Evolutionary conservation across 1,140 invertebrate species (phyloP).

Genomic region (Zaprionus ornatus): DNA sequence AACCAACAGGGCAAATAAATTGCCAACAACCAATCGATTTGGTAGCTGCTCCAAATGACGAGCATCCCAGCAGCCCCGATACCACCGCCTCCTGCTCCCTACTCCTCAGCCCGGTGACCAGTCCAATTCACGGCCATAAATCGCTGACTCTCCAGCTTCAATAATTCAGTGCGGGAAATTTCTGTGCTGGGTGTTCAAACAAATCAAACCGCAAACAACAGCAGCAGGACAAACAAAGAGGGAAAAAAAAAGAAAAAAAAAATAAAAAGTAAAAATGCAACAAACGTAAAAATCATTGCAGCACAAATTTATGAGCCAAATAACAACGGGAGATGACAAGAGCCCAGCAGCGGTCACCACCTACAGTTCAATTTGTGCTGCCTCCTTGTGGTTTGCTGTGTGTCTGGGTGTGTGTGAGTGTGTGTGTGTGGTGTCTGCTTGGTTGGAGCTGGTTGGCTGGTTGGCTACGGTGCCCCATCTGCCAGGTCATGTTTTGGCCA

Average conservation of each 20-base stretch:
- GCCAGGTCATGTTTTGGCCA: slow-evolving; percentile 53
- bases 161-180: slow-evolving; percentile 61
- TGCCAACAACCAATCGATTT: slow-evolving; percentile 68
- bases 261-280: slow-evolving; percentile 60
- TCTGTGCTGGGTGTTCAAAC: slow-evolving; percentile 56
- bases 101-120: slow-evolving; percentile 12
- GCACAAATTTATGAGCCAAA: slow-evolving; percentile 76
- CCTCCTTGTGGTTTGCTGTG: slow-evolving; percentile 50
- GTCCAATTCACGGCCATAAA: slow-evolving; percentile 61
- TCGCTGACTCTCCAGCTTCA: slow-evolving; percentile 62
- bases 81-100: background rate
- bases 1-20: slow-evolving; percentile 75
- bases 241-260: slow-evolving; percentile 44
- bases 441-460: background rate
- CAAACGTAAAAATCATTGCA: slow-evolving; percentile 77
- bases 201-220: slow-evolving; percentile 47
- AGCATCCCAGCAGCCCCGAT: background rate
- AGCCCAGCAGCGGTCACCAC: slow-evolving; percentile 79
- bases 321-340: slow-evolving; percentile 82
- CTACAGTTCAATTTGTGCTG: slow-evolving; percentile 80
- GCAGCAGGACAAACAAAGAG: slow-evolving; percentile 17
- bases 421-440: slow-evolving; percentile 9
- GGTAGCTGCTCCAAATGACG: slow-evolving; percentile 26
- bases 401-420: background rate
- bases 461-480: slow-evolving; percentile 29